These are phyloP conservation scores for Paratrypauchen microcephalus DNA, from an alignment of 2,797 vertebrate genomes.

Conservation along the genomic window DNA sequence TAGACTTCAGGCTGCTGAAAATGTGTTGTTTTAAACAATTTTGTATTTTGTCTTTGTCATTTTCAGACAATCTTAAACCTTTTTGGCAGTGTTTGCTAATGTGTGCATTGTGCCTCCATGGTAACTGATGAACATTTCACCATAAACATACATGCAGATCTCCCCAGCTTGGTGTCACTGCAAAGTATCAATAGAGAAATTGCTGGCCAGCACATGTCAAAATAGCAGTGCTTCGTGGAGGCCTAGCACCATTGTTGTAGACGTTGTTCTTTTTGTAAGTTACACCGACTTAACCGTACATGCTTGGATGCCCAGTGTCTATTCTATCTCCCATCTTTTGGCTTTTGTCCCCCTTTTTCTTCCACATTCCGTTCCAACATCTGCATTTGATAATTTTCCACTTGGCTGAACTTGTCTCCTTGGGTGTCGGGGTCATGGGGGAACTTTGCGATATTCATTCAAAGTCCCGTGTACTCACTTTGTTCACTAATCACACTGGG, in stretches of 20 bases:
- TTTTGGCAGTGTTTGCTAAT: too few species aligned
- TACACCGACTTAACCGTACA: background rate
- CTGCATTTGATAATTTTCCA: constrained; percentile 60
- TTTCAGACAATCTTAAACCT: too few species aligned
- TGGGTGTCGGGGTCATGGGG: constrained; percentile 39
- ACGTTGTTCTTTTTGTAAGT: constrained; percentile 3
- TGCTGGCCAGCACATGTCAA: background rate
- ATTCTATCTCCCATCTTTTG: background rate
- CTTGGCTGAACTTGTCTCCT: constrained; percentile 40
- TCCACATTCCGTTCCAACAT: constrained; percentile 29
- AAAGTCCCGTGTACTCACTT: constrained; percentile 37
- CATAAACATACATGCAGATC: too few species aligned
- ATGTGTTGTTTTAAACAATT: too few species aligned
- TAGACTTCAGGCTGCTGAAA: too few species aligned
- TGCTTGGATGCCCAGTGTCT: background rate
- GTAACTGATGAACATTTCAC: too few species aligned
- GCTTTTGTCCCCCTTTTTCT: constrained; percentile 9
- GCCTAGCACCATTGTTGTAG: background rate
- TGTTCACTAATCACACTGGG: constrained; percentile 35
- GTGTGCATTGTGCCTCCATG: too few species aligned
- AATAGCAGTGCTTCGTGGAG: background rate
- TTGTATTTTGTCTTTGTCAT: too few species aligned
- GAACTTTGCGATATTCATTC: constrained; percentile 52
- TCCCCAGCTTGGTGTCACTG: too few species aligned
- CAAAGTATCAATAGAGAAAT: too few species aligned